Conservation (phyloP, 2,888 invertebrate genomes). For the Parochlus steinenii region DNA sequence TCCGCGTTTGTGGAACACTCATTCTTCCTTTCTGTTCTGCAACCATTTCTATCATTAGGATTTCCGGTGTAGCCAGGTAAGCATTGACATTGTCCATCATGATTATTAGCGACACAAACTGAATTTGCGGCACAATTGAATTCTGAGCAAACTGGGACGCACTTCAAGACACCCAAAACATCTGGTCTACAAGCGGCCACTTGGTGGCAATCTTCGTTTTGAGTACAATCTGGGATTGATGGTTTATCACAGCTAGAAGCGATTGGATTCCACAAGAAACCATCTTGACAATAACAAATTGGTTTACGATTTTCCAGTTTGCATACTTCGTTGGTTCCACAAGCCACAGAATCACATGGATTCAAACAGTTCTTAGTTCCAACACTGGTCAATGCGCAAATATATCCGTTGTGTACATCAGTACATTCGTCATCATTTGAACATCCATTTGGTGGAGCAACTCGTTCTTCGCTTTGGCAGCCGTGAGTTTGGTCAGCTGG, state of each 20-base stretch:
- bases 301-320: constrained; percentile 48
- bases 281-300: constrained; percentile 60
- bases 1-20: constrained; percentile 65
- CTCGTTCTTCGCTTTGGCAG: constrained; percentile 53
- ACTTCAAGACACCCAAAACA: constrained; percentile 69
- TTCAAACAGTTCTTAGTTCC: constrained; percentile 54
- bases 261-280: constrained; percentile 71
- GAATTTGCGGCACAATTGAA: constrained; percentile 77
- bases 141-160: constrained; percentile 56
- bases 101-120: constrained; percentile 54
- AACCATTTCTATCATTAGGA: constrained; percentile 80
- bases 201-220: constrained; percentile 51
- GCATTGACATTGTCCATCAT: constrained; percentile 70
- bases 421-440: constrained; percentile 52
- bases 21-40: constrained; percentile 51
- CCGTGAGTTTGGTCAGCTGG: constrained; percentile 64
- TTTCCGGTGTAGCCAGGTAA: constrained; percentile 71
- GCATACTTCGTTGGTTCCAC: constrained; percentile 69
- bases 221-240: constrained; percentile 63
- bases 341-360: constrained; percentile 64
- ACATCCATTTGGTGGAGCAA: constrained; percentile 40
- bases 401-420: constrained; percentile 35
- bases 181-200: constrained; percentile 64
- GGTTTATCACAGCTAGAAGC: constrained; percentile 71
- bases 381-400: constrained; percentile 47